A percentile compares a stretch with the other conserved stretches of the same genome.
These are phyloP conservation scores for Scaptomyza montana DNA, from an alignment of 1,140 invertebrate genomes.

Conservation along the genomic window DNA sequence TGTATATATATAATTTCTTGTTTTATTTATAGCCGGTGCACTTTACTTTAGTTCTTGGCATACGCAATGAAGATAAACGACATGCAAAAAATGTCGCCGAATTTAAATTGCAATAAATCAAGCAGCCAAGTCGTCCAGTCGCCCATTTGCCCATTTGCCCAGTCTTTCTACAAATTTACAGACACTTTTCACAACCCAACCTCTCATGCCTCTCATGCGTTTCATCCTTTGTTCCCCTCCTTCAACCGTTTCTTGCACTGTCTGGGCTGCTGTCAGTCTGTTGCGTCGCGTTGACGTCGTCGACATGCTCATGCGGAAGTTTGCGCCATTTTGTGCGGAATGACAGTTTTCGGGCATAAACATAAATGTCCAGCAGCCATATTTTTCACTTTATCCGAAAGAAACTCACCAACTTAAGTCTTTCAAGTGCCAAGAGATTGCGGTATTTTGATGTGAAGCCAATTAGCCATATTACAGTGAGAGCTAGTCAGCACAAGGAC, in stretches of 20 bases:
- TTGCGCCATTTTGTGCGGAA: conserved; percentile 61
- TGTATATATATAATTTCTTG: conserved; percentile 28
- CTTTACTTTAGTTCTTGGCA: conserved; percentile 64
- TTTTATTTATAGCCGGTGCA: conserved; percentile 52
- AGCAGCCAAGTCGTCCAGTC: conserved; percentile 51
- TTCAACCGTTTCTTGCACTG: conserved; percentile 7
- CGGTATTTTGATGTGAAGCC: conserved; percentile 33
- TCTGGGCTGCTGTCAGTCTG: conserved; percentile 42
- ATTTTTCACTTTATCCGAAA: conserved; percentile 49
- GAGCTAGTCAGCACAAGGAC: background rate
- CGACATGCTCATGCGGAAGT: conserved; percentile 63
- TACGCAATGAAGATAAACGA: conserved; percentile 79
- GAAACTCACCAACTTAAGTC: conserved; percentile 34
- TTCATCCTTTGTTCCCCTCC: background rate
- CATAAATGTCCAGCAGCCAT: conserved; percentile 61
- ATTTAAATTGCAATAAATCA: conserved; percentile 80
- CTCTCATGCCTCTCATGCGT: no score
- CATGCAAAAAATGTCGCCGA: conserved; percentile 71
- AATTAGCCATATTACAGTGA: conserved; percentile 48
- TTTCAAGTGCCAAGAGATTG: conserved; percentile 59
- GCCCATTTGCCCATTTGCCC: background rate
- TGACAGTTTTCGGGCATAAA: conserved; percentile 64
- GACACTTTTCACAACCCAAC: background rate
- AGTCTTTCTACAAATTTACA: conserved; percentile 2
- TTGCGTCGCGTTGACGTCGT: conserved; percentile 54